Evolutionary conservation across 30 jellyfish, hydroid and myxozoan species (phyloP), one percentile per base, ranked within the genome.

Genomic region (Mastigias papua): DNA sequence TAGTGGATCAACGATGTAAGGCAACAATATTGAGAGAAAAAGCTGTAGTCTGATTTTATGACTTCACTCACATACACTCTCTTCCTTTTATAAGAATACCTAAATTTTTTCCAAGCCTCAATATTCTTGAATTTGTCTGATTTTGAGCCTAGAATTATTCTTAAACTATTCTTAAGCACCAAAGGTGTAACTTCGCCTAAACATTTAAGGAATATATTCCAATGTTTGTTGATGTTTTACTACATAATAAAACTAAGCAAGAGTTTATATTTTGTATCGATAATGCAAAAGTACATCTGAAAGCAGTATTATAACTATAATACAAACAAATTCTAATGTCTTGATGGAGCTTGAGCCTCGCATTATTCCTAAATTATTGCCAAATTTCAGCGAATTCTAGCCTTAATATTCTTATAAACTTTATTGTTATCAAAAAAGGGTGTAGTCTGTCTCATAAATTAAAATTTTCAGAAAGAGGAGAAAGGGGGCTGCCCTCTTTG

Each of bases 271-370:
- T n/a, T n/a, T n/a, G n/a, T n/a, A n/a, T n/a, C n/a, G n/a, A n/a
- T n/a, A n/a, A n/a, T n/a, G n/a, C n/a, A n/a, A n/a, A n/a, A n/a
- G n/a, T n/a, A n/a, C n/a, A n/a, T n/a, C n/a, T n/a, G n/a, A n/a
- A n/a, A n/a, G n/a, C 26, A 20, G 32, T 20, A 60, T 33, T 20
- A 60, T 29, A 60, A 60, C 72, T 20, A 60, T 20, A 29, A 60
- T 29, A 60, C n/a, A 29, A 60, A 60, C 72, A 65, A 65, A 65
- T 65, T 3, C 11, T 37, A 3, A 3, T 3, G 76, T 65, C 37
- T 65, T 65, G 76, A 65, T 65, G 76, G 25, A 65, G 35, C 37
- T 65, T 65, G 76, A 65, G 76, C 76, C 76, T 65, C 37, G 76
- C 76, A 35, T 17, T 65, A 65, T 65, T 65, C 76, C 25, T 65